These are phyloP conservation scores for Stenolophus ochropezus DNA, from an alignment of 2,888 invertebrate genomes.

Conservation along the genomic window DNA sequence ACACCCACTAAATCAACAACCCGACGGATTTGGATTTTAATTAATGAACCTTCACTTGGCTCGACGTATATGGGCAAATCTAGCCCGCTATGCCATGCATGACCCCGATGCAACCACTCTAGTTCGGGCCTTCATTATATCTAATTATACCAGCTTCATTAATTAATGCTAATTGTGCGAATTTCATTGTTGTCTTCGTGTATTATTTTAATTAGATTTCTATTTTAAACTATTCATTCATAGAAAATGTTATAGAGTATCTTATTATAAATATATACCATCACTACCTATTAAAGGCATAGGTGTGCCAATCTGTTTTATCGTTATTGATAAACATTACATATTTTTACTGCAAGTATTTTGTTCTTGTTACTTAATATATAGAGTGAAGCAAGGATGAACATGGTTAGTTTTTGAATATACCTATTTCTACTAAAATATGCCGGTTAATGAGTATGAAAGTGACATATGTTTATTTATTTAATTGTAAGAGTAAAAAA, in stretches of 20 bases:
- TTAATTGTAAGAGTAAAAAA: too few species aligned
- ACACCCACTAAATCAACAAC: constrained; percentile 36
- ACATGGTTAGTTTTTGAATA: too few species aligned
- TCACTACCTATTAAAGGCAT: too few species aligned
- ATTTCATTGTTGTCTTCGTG: background rate
- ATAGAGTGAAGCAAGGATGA: too few species aligned
- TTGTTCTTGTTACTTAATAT: too few species aligned
- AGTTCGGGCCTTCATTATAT: background rate
- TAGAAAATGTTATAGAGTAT: background rate
- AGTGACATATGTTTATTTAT: too few species aligned
- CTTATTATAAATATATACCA: too few species aligned
- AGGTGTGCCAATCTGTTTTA: too few species aligned
- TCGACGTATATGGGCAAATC: constrained; percentile 49
- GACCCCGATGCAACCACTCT: background rate
- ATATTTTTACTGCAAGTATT: too few species aligned
- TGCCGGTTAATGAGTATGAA: too few species aligned
- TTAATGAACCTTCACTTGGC: constrained; percentile 47
- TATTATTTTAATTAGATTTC: background rate
- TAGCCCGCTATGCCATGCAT: background rate
- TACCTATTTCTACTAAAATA: too few species aligned
- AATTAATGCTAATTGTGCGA: background rate
- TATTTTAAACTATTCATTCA: background rate
- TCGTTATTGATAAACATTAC: too few species aligned
- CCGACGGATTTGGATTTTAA: constrained; percentile 40
- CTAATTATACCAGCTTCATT: background rate